Percentiles rank a stretch among this genome's conserved stretches.
Evolutionary conservation across 2,888 invertebrate species (phyloP).

Genomic region (Kryphioiulus occultus): DNA sequence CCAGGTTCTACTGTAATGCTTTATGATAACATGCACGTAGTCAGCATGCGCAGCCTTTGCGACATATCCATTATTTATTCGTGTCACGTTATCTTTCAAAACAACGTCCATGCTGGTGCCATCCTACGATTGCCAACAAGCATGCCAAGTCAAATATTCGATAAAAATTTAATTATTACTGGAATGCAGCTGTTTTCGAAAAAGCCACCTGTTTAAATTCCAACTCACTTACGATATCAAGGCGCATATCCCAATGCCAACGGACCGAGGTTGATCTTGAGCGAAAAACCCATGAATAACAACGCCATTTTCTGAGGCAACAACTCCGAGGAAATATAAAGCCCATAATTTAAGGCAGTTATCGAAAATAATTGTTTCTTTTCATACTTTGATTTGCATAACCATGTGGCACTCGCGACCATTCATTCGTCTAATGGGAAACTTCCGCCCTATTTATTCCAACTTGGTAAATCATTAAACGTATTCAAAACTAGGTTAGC

Average conservation of each 20-base stretch:
- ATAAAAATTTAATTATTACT: not conserved
- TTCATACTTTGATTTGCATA: slow-evolving; percentile 6
- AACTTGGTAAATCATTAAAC: not conserved
- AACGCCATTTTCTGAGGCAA: not conserved
- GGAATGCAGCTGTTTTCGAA: not conserved
- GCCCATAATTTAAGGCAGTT: not conserved
- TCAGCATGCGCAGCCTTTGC: no score
- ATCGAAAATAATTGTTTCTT: not conserved
- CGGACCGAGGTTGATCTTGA: slow-evolving; percentile 4
- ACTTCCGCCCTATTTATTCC: slow-evolving; percentile 7
- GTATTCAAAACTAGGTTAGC: slow-evolving; percentile 8
- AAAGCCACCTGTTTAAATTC: slow-evolving; percentile 1
- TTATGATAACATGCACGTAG: no score
- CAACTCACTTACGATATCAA: not conserved
- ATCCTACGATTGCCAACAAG: no score
- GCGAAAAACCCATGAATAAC: not conserved
- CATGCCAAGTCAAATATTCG: no score
- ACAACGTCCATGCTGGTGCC: no score
- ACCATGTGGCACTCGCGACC: not conserved
- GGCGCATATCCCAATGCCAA: not conserved
- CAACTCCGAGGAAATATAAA: not conserved
- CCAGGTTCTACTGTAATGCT: no score
- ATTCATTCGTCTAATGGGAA: slow-evolving; percentile 3
- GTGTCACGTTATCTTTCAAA: no score
- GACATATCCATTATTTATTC: no score